phyloP scores from a whole-genome alignment of 2,113 vertebrate species.

The Boulengeromyrus knoepffleri region DNA sequence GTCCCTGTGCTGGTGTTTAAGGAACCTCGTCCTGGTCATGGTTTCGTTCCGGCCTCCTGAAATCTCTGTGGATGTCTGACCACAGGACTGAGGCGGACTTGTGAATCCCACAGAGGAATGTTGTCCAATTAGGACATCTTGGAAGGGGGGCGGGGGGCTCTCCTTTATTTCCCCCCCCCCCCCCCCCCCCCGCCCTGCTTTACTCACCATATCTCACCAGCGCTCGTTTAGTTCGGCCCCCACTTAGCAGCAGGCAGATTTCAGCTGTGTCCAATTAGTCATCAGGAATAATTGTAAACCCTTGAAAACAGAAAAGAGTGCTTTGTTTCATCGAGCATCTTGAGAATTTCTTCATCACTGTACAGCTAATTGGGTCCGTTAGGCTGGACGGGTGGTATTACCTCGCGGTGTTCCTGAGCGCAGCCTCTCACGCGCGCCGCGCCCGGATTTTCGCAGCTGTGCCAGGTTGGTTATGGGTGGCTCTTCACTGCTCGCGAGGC shows the following conservation, averaged over 20 bases:
- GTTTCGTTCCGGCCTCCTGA: background rate
- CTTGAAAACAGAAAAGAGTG: background rate
- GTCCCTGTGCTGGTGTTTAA: background rate
- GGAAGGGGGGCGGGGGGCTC: background rate
- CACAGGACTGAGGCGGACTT: background rate
- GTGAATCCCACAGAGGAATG: background rate
- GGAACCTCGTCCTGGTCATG: background rate
- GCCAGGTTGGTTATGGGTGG: background rate
- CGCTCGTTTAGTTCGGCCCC: background rate
- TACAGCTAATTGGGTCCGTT: conserved; percentile 13
- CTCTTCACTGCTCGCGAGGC: background rate
- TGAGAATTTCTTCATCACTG: conserved; percentile 10
- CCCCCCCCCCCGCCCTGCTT: background rate
- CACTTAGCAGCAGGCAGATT: background rate
- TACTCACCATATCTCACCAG: background rate
- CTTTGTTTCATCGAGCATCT: background rate
- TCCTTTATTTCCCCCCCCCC: background rate
- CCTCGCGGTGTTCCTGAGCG: conserved; percentile 27
- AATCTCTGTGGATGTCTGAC: background rate
- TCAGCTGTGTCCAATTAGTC: conserved; percentile 15
- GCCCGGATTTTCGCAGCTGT: background rate
- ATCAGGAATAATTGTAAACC: conserved; percentile 12
- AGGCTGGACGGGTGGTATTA: conserved; percentile 19
- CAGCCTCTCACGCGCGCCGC: conserved; percentile 37
- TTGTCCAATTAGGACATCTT: background rate